Conservation (phyloP, 2,113 vertebrate species). For the Tyto alba region DNA sequence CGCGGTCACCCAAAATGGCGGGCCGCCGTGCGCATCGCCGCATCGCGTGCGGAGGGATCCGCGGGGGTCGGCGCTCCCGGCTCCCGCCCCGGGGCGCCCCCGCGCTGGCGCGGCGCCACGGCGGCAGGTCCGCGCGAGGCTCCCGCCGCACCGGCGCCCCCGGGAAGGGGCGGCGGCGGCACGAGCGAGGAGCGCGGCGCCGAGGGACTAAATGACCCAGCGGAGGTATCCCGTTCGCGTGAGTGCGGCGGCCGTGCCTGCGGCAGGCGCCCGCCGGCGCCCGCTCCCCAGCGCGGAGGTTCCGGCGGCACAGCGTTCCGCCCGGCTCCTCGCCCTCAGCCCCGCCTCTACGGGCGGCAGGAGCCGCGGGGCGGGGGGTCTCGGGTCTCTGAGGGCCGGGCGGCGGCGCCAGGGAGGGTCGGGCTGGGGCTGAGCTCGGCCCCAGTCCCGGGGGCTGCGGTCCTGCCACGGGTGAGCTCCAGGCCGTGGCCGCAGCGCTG, state of each 20-base stretch:
- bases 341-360: not conserved
- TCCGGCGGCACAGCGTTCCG: not conserved
- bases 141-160: rapidly evolving
- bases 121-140: rapidly evolving
- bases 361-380: no score
- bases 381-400: no score
- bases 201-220: not conserved
- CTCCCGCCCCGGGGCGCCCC: rapidly evolving
- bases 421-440: not conserved
- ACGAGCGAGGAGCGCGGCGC: rapidly evolving
- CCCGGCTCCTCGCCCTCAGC: not conserved
- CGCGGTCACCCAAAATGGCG: not conserved
- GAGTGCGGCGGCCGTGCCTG: rapidly evolving
- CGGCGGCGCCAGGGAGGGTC: not conserved
- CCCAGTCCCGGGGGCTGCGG: not conserved
- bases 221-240: rapidly evolving
- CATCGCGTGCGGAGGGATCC: not conserved
- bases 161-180: no score
- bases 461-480: not conserved
- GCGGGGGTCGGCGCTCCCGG: rapidly evolving
- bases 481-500: not conserved
- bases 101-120: not conserved
- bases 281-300: not conserved
- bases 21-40: rapidly evolving
- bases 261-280: not conserved